Conservation (phyloP, 2,797 vertebrate genomes). For the Rhinogobio ventralis region DNA sequence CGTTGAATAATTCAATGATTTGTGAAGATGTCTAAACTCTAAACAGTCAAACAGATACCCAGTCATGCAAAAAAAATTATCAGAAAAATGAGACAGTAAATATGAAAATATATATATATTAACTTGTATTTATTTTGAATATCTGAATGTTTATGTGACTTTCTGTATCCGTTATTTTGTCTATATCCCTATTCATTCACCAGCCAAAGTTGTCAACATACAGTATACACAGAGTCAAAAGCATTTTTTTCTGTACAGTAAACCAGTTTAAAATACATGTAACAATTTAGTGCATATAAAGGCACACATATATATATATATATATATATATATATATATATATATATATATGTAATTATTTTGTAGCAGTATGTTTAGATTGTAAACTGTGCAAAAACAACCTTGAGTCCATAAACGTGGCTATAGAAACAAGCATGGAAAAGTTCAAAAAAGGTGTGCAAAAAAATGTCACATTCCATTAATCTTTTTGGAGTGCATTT, state of each 20-base stretch:
- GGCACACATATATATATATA: too few relatives aligned
- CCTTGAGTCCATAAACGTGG: neutral
- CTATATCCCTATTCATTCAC: neutral
- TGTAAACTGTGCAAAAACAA: constrained; percentile 20
- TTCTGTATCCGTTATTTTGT: neutral
- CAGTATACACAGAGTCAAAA: neutral
- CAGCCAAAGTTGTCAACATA: neutral
- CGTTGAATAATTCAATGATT: neutral
- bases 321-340: too few relatives aligned
- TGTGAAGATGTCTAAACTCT: neutral
- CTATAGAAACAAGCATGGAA: constrained; percentile 4
- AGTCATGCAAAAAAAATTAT: neutral
- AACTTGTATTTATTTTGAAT: neutral
- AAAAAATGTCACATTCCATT: neutral
- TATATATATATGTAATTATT: too few relatives aligned
- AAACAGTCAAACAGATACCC: neutral
- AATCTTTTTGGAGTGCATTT: neutral
- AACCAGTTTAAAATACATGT: constrained; percentile 2
- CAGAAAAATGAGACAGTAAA: neutral
- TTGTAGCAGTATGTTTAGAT: neutral
- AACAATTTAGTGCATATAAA: neutral
- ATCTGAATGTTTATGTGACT: neutral
- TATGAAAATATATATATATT: neutral
- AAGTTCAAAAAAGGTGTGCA: neutral
- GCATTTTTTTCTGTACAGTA: neutral